Percentiles rank a stretch among this genome's conserved stretches.
These are phyloP conservation scores for Arothron firmamentum DNA, from an alignment of 2,113 vertebrate genomes.

Conservation along the genomic window DNA sequence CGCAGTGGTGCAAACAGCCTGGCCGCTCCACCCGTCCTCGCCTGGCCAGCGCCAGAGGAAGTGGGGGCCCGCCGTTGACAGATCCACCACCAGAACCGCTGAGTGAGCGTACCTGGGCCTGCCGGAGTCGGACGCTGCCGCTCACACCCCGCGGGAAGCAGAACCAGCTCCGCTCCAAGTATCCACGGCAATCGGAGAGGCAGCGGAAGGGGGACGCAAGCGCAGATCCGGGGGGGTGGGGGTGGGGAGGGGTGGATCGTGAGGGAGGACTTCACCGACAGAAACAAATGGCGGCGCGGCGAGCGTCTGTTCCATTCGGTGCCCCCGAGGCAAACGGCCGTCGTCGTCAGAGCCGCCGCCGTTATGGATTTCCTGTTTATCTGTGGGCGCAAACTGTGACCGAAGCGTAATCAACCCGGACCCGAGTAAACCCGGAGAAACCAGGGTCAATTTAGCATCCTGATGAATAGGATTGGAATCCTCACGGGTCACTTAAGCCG, in stretches of 20 bases:
- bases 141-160: too few species aligned
- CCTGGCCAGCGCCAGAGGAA: too few species aligned
- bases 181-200: too few species aligned
- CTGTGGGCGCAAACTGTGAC: not conserved
- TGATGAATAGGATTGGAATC: constrained; percentile 20
- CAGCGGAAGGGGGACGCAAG: too few species aligned
- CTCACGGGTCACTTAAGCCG: constrained; percentile 10
- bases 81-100: not conserved
- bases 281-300: too few species aligned
- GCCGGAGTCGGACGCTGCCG: too few species aligned
- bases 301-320: not conserved
- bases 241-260: too few species aligned
- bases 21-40: too few species aligned
- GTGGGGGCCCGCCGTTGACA: not conserved
- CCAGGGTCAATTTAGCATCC: constrained; percentile 8
- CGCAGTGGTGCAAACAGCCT: constrained; percentile 31
- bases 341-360: not conserved
- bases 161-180: too few species aligned
- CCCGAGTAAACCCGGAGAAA: constrained; percentile 2
- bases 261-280: too few species aligned
- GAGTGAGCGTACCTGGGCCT: not conserved
- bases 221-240: too few species aligned
- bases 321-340: not conserved
- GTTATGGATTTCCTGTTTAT: not conserved
- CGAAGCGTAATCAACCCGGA: constrained; percentile 2